Evolutionary conservation across 2,113 vertebrate genomes (phyloP).

Genomic region (Electrona antarctica): DNA sequence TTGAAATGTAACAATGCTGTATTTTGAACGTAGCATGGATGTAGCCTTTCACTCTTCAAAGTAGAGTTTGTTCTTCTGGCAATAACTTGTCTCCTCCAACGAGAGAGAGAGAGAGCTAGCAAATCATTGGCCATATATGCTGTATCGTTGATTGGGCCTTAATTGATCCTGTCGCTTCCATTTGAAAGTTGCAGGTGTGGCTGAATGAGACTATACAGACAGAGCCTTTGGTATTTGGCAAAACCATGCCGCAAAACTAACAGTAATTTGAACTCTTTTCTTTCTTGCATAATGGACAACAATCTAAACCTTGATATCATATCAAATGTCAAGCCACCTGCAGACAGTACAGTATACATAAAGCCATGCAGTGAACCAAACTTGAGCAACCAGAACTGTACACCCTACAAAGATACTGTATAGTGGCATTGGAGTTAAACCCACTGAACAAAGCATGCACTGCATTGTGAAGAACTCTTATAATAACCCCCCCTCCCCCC

Average conservation of each 20-base stretch:
- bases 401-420: background rate
- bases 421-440: slow-evolving; percentile 7
- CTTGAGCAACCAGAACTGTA: background rate
- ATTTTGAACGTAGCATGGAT: slow-evolving; percentile 67
- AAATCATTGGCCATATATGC: slow-evolving; percentile 38
- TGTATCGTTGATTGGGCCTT: slow-evolving; percentile 11
- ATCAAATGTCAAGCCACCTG: slow-evolving; percentile 18
- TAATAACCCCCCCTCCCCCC: slow-evolving; percentile 1
- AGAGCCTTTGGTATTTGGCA: no score
- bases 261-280: no score
- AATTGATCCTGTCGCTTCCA: background rate
- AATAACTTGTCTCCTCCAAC: slow-evolving; percentile 51
- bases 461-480: slow-evolving; percentile 43
- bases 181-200: no score
- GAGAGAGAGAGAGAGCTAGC: background rate
- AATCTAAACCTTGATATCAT: slow-evolving; percentile 1
- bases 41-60: slow-evolving; percentile 58
- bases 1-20: slow-evolving; percentile 44
- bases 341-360: no score
- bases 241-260: no score
- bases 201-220: no score
- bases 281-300: background rate
- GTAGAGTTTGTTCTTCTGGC: slow-evolving; percentile 46
- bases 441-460: slow-evolving; percentile 34
- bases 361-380: no score